Evolutionary conservation across 2,797 vertebrate species (phyloP), one percentile per base, ranked within the genome.

Genomic region (Coendou prehensilis): DNA sequence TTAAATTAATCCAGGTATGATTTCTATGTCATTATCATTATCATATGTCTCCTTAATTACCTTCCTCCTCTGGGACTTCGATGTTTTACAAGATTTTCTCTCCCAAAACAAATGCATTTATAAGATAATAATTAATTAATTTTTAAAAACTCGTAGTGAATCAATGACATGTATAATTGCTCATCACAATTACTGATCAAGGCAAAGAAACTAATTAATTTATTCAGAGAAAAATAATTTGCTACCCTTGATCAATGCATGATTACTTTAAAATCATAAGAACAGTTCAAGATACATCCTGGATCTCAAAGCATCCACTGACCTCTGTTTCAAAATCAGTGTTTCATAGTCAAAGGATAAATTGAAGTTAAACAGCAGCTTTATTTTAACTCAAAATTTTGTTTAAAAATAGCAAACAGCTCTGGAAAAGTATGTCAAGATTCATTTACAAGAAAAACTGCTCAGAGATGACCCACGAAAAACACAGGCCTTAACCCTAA

Each of bases 1-100:
- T 95, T 94, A 93, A 96, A 94, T 95, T 93, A 97, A 90, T 63
- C 50, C 47, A 96, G 50, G 84, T 93, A 92, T 82, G 81, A 96
- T 79, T 95, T 96, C 67, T 81, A 88, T 28, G 30, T 33, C 71
- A 85, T 88, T 86, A 90, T 87, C 78, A 80, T 93, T 63, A 96
- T 71, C 94, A 88, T 91, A 84, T 86, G 86, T 95, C 82, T 94
- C 26, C 89, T 95, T 96, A 93, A 96, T 95, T 97, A 94, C n/a
- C 54, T 97, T 95, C 88, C 11, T 84, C 84, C 73, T 94, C 33
- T 41, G 84, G 78, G 82, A 92, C 41, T 73, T 50, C 94, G 37
- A 85, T 92, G 52, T 93, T 92, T 85, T 92, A 28, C 45, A 95
- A 95, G 78, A 88, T 94, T 86, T 97, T 18, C 14, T 95, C 61